A percentile compares a stretch with the other conserved stretches of the same genome.
Conservation (phyloP, 2,888 invertebrate species). For the Ctena decussata region DNA sequence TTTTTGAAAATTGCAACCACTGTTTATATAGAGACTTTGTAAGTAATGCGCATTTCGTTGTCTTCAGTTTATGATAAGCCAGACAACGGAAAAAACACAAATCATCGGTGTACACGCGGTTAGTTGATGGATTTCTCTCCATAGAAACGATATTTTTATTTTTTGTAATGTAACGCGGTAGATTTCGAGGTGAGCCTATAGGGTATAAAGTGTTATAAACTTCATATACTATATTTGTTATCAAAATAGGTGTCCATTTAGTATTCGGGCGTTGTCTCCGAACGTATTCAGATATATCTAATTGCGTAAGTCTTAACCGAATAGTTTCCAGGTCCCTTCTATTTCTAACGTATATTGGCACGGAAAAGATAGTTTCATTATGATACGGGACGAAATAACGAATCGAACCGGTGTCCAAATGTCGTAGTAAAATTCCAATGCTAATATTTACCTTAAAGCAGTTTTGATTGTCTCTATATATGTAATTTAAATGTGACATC, state of each 20-base stretch:
- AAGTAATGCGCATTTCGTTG: neutral
- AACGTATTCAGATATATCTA: neutral
- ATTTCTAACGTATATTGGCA: neutral
- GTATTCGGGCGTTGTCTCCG: neutral
- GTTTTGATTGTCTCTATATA: neutral
- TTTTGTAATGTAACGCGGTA: neutral
- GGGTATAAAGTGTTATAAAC: neutral
- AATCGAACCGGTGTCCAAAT: neutral
- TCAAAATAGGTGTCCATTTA: neutral
- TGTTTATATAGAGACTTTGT: neutral
- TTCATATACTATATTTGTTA: neutral
- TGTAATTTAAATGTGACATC: neutral
- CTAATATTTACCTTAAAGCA: neutral
- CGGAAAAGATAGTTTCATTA: neutral
- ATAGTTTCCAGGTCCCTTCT: neutral
- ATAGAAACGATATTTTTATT: neutral
- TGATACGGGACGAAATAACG: conserved; percentile 12
- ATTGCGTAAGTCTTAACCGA: neutral
- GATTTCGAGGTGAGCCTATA: neutral
- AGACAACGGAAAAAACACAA: neutral
- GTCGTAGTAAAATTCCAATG: too few species aligned
- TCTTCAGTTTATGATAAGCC: neutral
- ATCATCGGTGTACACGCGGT: neutral
- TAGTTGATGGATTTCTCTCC: neutral
- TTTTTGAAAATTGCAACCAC: neutral